Base-by-base conservation (phyloP, 1,140 invertebrate genomes). In the Cephus cinctus region DNA sequence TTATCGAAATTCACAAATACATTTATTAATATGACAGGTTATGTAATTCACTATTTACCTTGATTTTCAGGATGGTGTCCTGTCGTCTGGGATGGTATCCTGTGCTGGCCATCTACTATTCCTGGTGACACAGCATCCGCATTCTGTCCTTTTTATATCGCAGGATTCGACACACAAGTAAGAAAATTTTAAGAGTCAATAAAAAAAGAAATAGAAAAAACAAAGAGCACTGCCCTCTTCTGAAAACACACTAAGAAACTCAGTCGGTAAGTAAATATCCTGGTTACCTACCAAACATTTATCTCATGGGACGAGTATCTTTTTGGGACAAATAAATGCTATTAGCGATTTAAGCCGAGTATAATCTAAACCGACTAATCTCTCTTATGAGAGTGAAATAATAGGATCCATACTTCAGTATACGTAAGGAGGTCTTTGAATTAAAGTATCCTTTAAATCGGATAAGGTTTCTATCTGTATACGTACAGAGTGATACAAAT, bases 81-180 rank as follows among this genome's bases (percentile, higher is more conserved):
- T 0, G 61, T 64, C 45, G 63, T 73, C 11, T 83, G 80, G 76
- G 81, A 83, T 51, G 69, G 70, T 1, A 76, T 81, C 48, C 47
- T 80, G 5, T 83, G 81, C 51, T 83, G 81, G 81, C 74, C 71
- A 4, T 68, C 71, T 11, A 80, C 79, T 0, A 59, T 68, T 27
- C 69, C 80, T 16, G 73, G 72, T 1, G 58, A 65, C 15, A 45
- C 73, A 35, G 70, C 71, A 2, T 56, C 63, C n/a, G 71, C 75
- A 42, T 60, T 58, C 4, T 85, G 78, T 59, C 78, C 80, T 1
- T 60, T 66, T 48, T 79, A 81, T 40, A 69, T 79, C 47, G 61
- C 71, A 18, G 78, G 78, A 48, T 80, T 79, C 50, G 68, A 75
- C 34, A 50, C 56, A 31, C 57, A 65, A 63, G 78, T 77, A 67